phyloP scores from a whole-genome alignment of 2,888 invertebrate genomes.

The Plagodis pulveraria region DNA sequence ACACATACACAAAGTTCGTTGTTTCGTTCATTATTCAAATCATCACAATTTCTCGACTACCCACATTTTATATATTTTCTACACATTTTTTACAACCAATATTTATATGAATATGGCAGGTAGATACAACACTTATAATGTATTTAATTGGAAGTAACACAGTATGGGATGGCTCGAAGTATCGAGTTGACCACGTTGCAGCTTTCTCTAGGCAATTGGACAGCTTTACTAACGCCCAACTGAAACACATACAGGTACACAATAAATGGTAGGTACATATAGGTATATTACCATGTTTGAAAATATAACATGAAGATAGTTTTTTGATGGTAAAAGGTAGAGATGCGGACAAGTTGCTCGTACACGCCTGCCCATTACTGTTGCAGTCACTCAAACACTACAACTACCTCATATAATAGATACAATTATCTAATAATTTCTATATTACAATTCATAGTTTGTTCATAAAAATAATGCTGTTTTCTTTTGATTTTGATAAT shows the following conservation, averaged over 20 bases:
- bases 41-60: slow-evolving; percentile 1
- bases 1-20: slow-evolving; percentile 18
- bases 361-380: no score
- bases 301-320: no score
- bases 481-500: no score
- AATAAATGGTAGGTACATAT: no score
- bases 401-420: no score
- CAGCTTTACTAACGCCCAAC: slow-evolving; percentile 60
- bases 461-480: no score
- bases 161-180: slow-evolving; percentile 74
- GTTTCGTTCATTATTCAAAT: slow-evolving; percentile 8
- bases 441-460: no score
- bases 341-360: no score
- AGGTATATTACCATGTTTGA: background rate
- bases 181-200: slow-evolving; percentile 72
- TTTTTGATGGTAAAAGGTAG: no score
- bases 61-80: slow-evolving; percentile 1
- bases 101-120: slow-evolving; percentile 24
- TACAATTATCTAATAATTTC: no score
- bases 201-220: slow-evolving; percentile 56
- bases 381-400: no score
- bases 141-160: slow-evolving; percentile 62
- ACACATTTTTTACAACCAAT: background rate
- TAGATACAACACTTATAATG: slow-evolving; percentile 21
- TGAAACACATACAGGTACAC: slow-evolving; percentile 47